Evolutionary conservation across 35 echinoderm and acorn worm species (phyloP), one percentile per base, ranked within the genome.

Genomic region (Apostichopus japonicus): DNA sequence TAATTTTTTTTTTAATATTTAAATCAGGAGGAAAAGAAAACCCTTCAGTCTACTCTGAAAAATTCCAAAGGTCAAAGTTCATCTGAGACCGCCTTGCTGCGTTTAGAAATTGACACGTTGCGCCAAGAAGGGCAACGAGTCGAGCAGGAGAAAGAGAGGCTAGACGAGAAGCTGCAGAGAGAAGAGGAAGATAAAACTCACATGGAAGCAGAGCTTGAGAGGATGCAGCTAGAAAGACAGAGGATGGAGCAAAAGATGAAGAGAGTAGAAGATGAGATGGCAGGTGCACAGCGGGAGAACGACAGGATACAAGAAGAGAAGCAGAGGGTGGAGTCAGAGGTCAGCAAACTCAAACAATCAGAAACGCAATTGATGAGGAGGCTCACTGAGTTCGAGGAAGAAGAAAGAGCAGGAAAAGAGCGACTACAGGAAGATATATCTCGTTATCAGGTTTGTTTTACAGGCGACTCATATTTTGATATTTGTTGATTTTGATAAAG

Each of bases 21-120:
- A 19, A 8, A 75, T 75, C 54, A 84, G 81, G 81, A 84, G 27
- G 81, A 84, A 57, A 84, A 84, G 19, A 84, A 57, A 58, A 84
- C 11, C 24, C 53, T 84, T 21, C 81, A 84, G 10, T 84, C 81
- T 23, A 84, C 54, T 58, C 56, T 84, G 56, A 84, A 84, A 54
- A 57, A 58, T 84, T 84, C 81, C 16, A 84, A 84, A 57, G 81
- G 81, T 23, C 81, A 84, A 57, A 84, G 55, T 84, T 84, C 81
- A 84, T 84, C 81, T 6, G 81, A 84, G 23, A 51, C 53, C 2
- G 81, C 54, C 5, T 58, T 84, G 16, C n/a, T 84, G 23, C 54
- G 56, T 5, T 84, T 84, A 58, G 81, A 84, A 24, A 84, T 84
- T 62, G 81, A 84, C 81, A 84, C 81, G 0, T 58, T 84, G 14